Conservation (phyloP, 2,113 vertebrate species). For the Zosterops japonicus region DNA sequence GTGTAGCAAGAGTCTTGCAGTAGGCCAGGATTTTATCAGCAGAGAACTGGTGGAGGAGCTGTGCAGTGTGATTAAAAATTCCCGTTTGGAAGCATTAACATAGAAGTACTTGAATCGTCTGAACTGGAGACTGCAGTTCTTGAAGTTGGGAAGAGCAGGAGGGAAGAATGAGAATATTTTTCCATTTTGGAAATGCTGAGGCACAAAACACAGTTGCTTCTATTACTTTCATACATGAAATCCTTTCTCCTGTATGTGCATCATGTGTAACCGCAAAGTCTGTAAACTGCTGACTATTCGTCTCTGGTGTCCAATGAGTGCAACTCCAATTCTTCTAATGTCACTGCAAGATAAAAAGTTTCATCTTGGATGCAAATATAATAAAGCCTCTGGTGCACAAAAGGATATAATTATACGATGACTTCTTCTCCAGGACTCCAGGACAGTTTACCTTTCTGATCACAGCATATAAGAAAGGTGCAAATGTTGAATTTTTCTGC, state of each 20-base stretch:
- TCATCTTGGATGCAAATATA: background rate
- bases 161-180: slow-evolving; percentile 70
- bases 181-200: slow-evolving; percentile 83
- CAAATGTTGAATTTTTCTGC: background rate
- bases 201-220: slow-evolving; percentile 83
- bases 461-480: background rate
- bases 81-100: slow-evolving; percentile 73
- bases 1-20: slow-evolving; percentile 68
- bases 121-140: slow-evolving; percentile 64
- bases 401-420: background rate
- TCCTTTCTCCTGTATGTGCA: slow-evolving; percentile 97
- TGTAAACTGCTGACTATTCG: slow-evolving; percentile 96
- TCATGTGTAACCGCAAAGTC: slow-evolving; percentile 90
- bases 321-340: slow-evolving; percentile 91
- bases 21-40: slow-evolving; percentile 59
- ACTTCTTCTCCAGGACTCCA: background rate
- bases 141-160: slow-evolving; percentile 71
- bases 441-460: background rate
- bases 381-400: background rate
- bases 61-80: slow-evolving; percentile 73
- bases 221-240: slow-evolving; percentile 91
- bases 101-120: slow-evolving; percentile 52
- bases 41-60: slow-evolving; percentile 68
- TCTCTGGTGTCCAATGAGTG: slow-evolving; percentile 95
- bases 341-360: slow-evolving; percentile 82